phyloP scores from a whole-genome alignment of 2,888 invertebrate genomes.

The Agelastica alni region DNA sequence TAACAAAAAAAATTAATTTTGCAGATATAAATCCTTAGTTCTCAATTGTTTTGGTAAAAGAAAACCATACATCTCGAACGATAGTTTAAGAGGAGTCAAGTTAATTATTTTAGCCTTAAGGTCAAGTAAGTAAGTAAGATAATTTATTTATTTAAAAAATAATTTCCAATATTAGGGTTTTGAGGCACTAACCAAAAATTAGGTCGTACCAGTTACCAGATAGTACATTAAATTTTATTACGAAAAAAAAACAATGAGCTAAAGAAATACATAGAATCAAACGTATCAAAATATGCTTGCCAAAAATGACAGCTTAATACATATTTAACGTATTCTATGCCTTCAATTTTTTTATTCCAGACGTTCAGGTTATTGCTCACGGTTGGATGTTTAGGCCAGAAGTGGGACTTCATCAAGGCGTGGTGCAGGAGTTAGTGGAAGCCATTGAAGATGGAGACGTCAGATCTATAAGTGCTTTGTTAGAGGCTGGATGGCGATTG shows the following conservation, averaged over 20 bases:
- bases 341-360: slow-evolving; percentile 36
- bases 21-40: slow-evolving; percentile 9
- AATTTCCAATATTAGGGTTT: no score
- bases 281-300: no score
- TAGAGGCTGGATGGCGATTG: slow-evolving; percentile 49
- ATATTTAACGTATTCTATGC: no score
- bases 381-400: slow-evolving; percentile 50
- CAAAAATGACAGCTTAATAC: no score
- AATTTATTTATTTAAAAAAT: no score
- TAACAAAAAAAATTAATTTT: no score
- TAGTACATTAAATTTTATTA: no score
- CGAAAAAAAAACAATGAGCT: no score
- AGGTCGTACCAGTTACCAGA: no score
- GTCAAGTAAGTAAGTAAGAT: slow-evolving; percentile 51
- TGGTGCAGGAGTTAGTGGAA: slow-evolving; percentile 38
- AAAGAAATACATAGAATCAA: no score
- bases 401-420: slow-evolving; percentile 38
- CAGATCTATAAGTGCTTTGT: slow-evolving; percentile 37
- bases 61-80: slow-evolving; percentile 55
- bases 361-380: slow-evolving; percentile 42
- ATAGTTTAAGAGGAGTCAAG: slow-evolving; percentile 54
- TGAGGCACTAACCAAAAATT: no score
- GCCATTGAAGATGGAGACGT: slow-evolving; percentile 38
- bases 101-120: slow-evolving; percentile 53
- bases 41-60: slow-evolving; percentile 36